These are phyloP conservation scores for Drepana falcataria DNA, from an alignment of 2,888 invertebrate species.

Conservation along the genomic window DNA sequence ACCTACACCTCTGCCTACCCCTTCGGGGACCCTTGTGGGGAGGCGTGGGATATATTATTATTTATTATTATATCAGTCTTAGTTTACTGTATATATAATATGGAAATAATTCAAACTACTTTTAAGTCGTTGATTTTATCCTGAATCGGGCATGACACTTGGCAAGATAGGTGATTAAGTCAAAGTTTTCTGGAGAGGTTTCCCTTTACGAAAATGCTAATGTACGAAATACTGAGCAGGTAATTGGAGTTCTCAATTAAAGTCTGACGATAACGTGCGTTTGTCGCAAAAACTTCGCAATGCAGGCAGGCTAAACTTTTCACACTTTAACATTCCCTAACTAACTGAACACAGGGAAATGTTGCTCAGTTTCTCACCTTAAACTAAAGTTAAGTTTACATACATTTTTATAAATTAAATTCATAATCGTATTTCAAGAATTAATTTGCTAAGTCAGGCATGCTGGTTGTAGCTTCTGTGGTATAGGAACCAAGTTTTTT, in stretches of 20 bases:
- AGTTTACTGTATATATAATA: too few relatives aligned
- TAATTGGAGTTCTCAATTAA: conserved; percentile 15
- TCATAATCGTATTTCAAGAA: too few relatives aligned
- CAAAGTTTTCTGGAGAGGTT: not conserved
- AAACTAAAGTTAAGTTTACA: not conserved
- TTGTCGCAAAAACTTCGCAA: conserved; percentile 8
- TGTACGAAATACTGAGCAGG: not conserved
- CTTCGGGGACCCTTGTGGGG: too few relatives aligned
- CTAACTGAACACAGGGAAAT: not conserved
- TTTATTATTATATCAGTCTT: too few relatives aligned
- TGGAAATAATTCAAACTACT: too few relatives aligned
- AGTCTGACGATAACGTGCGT: conserved; percentile 18
- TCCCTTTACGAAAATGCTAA: not conserved
- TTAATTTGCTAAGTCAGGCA: not conserved
- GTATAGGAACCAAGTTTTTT: too few relatives aligned
- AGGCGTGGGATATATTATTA: too few relatives aligned
- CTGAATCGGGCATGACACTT: not conserved
- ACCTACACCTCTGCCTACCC: too few relatives aligned
- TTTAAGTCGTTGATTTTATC: too few relatives aligned
- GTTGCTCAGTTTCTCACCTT: not conserved
- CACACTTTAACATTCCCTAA: not conserved
- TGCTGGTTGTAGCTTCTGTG: too few relatives aligned
- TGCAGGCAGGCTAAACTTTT: not conserved
- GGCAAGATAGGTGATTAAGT: not conserved
- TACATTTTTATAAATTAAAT: too few relatives aligned